A percentile compares a stretch with the other conserved stretches of the same genome.
Evolutionary conservation across 2,888 invertebrate genomes (phyloP).

Genomic region (Macrophya alboannulata): DNA sequence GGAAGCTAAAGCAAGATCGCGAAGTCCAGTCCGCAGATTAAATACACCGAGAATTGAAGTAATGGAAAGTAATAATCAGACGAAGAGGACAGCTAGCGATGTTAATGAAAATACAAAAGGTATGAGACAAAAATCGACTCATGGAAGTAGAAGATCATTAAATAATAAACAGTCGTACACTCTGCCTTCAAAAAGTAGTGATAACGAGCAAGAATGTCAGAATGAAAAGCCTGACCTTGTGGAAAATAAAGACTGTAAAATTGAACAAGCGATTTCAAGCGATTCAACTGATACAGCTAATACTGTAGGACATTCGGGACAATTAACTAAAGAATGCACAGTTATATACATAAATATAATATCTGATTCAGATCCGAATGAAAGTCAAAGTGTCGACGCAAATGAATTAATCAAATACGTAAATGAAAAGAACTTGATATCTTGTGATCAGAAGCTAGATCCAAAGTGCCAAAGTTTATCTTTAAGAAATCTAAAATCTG

Average conservation of each 20-base stretch:
- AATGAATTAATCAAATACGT: slow-evolving; percentile 67
- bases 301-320: not conserved
- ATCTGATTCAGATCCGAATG: slow-evolving; percentile 64
- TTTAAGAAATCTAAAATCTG: not conserved
- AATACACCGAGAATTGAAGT: not conserved
- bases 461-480: slow-evolving; percentile 26
- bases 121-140: not conserved
- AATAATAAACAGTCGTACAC: not conserved
- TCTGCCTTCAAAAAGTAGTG: not conserved
- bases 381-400: slow-evolving; percentile 66
- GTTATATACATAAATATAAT: slow-evolving; percentile 70
- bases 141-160: slow-evolving; percentile 15
- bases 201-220: not conserved
- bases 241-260: slow-evolving; percentile 5
- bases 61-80: not conserved
- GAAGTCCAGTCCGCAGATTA: slow-evolving; percentile 66
- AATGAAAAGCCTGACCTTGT: not conserved
- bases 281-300: not conserved
- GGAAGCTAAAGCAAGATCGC: slow-evolving; percentile 62
- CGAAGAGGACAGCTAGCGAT: not conserved
- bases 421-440: slow-evolving; percentile 62
- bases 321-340: slow-evolving; percentile 62
- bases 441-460: not conserved
- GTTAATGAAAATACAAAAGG: not conserved
- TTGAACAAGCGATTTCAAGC: not conserved